Conservation (phyloP, 2,113 vertebrate genomes). For the Ellobius talpinus region DNA sequence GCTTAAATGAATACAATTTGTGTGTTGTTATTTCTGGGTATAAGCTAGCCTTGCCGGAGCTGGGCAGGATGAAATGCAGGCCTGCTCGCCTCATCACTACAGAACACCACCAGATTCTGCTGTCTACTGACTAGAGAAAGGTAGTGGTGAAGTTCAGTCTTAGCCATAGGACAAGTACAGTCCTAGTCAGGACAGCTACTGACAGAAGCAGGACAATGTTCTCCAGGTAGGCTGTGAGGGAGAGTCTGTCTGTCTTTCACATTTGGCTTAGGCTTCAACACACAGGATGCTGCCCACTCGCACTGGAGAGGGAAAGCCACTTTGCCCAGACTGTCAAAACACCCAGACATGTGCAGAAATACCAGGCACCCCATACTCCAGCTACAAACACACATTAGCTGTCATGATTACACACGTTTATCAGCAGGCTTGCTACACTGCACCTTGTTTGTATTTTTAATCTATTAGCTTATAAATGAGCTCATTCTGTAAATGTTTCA, state of each 20-base stretch:
- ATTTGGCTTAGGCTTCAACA: neutral
- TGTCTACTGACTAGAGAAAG: neutral
- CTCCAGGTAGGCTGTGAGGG: neutral
- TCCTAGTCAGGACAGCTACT: neutral
- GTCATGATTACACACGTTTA: neutral
- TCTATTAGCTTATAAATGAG: neutral
- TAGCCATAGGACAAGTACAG: neutral
- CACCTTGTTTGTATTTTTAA: neutral
- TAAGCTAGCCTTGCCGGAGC: too few species aligned
- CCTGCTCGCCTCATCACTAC: too few species aligned
- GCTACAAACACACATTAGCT: neutral
- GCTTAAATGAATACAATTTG: too few species aligned
- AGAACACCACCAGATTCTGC: too few species aligned
- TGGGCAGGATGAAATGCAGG: too few species aligned
- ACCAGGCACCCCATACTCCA: neutral
- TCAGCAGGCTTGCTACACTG: neutral
- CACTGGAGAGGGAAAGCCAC: neutral
- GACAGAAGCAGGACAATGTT: neutral
- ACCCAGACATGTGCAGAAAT: neutral
- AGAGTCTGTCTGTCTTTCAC: neutral
- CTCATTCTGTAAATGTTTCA: conserved; percentile 35
- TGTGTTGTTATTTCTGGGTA: too few species aligned
- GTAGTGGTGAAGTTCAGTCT: neutral
- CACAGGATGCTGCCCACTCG: neutral
- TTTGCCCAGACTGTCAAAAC: neutral